A percentile compares a stretch with the other conserved stretches of the same genome.
These are phyloP conservation scores for Carcharodon carcharias DNA, from an alignment of 2,797 vertebrate genomes.

Conservation along the genomic window DNA sequence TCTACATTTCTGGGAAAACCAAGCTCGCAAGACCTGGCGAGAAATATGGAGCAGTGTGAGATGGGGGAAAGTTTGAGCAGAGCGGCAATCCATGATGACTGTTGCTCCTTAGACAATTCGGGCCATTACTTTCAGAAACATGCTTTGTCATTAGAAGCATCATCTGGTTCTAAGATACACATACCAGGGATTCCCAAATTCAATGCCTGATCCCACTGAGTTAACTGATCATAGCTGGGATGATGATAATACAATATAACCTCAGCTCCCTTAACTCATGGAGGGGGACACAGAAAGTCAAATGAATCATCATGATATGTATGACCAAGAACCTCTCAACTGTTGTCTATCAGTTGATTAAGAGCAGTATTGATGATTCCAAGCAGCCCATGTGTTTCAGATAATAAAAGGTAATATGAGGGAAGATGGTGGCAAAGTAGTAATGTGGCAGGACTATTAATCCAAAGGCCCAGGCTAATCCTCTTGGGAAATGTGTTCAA, in stretches of 20 bases:
- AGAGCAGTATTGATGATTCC: background rate
- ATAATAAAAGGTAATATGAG: background rate
- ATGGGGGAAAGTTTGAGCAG: too few relatives aligned
- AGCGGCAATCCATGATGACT: too few relatives aligned
- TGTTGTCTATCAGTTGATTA: background rate
- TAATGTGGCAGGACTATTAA: too few relatives aligned
- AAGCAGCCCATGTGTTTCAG: background rate
- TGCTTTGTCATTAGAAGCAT: background rate
- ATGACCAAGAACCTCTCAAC: background rate
- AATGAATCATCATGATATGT: background rate
- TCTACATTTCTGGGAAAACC: too few relatives aligned
- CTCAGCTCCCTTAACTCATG: background rate
- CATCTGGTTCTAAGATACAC: background rate
- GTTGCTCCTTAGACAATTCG: too few relatives aligned
- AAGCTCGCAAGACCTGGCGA: too few relatives aligned
- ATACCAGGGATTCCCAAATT: background rate
- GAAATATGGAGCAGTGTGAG: too few relatives aligned
- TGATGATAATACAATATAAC: background rate
- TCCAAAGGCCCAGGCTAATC: too few relatives aligned
- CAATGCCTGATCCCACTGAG: background rate
- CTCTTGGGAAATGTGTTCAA: too few relatives aligned
- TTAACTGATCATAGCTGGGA: background rate
- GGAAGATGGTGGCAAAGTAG: too few relatives aligned
- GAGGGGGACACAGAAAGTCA: background rate
- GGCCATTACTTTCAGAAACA: background rate